Percentiles rank a stretch among this genome's conserved stretches.
Evolutionary conservation across 2,888 invertebrate species (phyloP).

Genomic region (Pristionchus japonicus): DNA sequence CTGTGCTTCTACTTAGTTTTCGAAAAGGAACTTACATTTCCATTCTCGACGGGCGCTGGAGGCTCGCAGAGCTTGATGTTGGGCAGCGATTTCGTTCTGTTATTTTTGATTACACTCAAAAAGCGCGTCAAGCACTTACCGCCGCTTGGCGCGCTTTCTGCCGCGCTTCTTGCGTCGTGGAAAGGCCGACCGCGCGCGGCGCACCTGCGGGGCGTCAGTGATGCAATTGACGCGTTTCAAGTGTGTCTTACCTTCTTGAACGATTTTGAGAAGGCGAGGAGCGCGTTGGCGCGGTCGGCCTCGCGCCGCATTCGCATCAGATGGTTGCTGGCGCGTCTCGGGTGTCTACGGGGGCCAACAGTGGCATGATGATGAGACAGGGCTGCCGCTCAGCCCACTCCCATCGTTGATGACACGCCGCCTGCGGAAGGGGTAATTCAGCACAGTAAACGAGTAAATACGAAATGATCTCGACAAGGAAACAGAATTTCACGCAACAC

Average conservation of each 20-base stretch:
- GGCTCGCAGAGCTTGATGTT: slow-evolving; percentile 34
- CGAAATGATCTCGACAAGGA: not conserved
- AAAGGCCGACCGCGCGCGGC: slow-evolving; percentile 42
- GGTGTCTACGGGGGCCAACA: not conserved
- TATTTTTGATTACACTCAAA: not conserved
- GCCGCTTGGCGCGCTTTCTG: slow-evolving; percentile 50
- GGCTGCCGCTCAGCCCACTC: not conserved
- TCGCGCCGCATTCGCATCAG: slow-evolving; percentile 19
- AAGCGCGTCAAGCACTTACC: not conserved
- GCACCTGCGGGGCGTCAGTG: slow-evolving; percentile 37
- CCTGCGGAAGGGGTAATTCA: not conserved
- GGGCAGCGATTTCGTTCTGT: slow-evolving; percentile 32
- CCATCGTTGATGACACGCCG: not conserved
- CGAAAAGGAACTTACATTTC: not conserved
- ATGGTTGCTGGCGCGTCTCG: not conserved
- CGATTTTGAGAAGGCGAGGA: slow-evolving; percentile 71
- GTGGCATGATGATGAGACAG: slow-evolving; percentile 31
- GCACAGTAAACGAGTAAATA: not conserved
- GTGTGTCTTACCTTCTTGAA: slow-evolving; percentile 70
- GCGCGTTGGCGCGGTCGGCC: slow-evolving; percentile 56
- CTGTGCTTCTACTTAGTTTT: not conserved
- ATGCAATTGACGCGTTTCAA: not conserved
- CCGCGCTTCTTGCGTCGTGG: slow-evolving; percentile 58
- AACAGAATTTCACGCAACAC: too few species aligned
- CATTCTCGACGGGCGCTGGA: slow-evolving; percentile 3